phyloP scores from a whole-genome alignment of 2,888 invertebrate species.

The Drosophila peninsularis region DNA sequence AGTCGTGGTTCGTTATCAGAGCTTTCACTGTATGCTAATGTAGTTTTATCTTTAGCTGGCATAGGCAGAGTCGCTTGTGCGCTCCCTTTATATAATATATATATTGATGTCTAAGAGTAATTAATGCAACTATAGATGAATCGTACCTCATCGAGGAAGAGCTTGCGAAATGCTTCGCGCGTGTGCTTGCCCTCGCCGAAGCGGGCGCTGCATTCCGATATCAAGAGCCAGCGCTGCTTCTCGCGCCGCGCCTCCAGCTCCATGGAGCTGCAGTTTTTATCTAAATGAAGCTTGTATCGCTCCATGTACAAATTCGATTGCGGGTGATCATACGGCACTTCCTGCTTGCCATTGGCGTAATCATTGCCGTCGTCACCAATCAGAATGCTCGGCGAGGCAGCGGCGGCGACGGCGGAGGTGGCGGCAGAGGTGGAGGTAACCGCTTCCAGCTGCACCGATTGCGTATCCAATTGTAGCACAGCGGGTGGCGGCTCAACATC shows the following conservation, averaged over 20 bases:
- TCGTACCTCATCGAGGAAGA: slow-evolving; percentile 84
- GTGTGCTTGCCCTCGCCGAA: slow-evolving; percentile 85
- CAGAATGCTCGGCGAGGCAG: slow-evolving; percentile 58
- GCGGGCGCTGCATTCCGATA: slow-evolving; percentile 84
- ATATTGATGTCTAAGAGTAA: slow-evolving; percentile 20
- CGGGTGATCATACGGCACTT: slow-evolving; percentile 69
- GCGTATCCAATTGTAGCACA: slow-evolving; percentile 52
- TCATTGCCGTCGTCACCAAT: slow-evolving; percentile 43
- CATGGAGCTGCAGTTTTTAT: slow-evolving; percentile 84
- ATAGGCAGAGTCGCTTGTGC: background rate
- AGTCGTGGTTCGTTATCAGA: background rate
- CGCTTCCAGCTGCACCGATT: slow-evolving; percentile 27
- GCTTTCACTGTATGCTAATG: slow-evolving; percentile 11
- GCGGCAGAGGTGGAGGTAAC: slow-evolving; percentile 25
- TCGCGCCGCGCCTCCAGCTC: slow-evolving; percentile 84
- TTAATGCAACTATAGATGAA: slow-evolving; percentile 33
- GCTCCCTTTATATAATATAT: background rate
- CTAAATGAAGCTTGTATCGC: slow-evolving; percentile 83
- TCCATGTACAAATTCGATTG: slow-evolving; percentile 81
- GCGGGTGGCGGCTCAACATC: slow-evolving; percentile 51
- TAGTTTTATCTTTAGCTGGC: background rate
- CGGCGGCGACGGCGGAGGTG: slow-evolving; percentile 10
- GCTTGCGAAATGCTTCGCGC: slow-evolving; percentile 83
- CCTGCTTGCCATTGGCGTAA: slow-evolving; percentile 66
- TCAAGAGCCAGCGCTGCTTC: slow-evolving; percentile 84